Evolutionary conservation across 2,797 vertebrate species (phyloP), one percentile per base, ranked within the genome.

Genomic region (Poeciliopsis gracilis): DNA sequence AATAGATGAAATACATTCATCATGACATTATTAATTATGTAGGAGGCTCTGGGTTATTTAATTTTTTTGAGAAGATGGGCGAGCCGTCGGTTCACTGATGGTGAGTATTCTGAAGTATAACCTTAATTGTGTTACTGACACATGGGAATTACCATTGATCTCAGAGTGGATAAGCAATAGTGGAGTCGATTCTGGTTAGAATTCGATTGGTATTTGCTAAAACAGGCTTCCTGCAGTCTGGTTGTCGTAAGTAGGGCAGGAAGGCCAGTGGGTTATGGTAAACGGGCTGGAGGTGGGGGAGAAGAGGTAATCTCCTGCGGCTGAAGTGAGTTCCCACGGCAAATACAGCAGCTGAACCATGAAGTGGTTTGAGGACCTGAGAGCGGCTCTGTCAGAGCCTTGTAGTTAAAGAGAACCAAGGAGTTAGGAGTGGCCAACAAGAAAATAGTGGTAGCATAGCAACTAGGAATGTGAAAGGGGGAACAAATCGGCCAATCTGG

Each of bases 21-120:
- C 25, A 59, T 30, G n/a, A 59, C 12, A 4, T 28, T 59, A 30
- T 59, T 59, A 2, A 15, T 59, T 4, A 28, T 30, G 12, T 59
- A 28, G 55, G n/a, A 15, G 0, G 12, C 15, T 30, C 11, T 0
- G n/a, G n/a, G 3, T 3, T 10, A 12, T 9, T 51, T 3, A 2
- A 12, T 15, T 46, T 46, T 5, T 15, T 30, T 28, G 11, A 28
- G 25, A 13, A 59, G 55, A 59, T 7, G 55, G 5, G n/a, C 6
- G 3, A 57, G n/a, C n/a, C 0, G 4, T 15, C 6, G 12, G 10
- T 30, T 15, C 5, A 28, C n/a, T 30, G 12, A 59, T 59, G n/a
- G 11, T 57, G 53, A 30, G 55, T 59, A 59, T 59, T 59, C 55
- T 59, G n/a, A 59, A 59, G 15, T 59, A 59, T 59, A 23, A 59